Evolutionary conservation across 2,113 vertebrate genomes (phyloP), one percentile per base, ranked within the genome.

Genomic region (Helogale parvula): DNA sequence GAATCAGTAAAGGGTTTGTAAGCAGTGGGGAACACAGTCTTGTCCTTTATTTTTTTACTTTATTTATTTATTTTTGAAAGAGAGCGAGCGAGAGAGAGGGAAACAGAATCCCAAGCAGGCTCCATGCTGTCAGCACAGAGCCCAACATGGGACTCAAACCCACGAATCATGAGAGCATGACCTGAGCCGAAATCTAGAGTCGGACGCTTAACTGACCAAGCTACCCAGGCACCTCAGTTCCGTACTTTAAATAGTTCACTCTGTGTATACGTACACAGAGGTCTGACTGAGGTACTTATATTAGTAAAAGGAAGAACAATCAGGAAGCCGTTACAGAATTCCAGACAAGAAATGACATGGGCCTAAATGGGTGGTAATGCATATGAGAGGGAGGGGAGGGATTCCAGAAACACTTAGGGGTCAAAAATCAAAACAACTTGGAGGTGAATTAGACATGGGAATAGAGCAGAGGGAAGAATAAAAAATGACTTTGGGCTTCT

Each of bases 401-500:
- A 63, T 12, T 68, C 10, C 21, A 90, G 45, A 83, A 93, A 23
- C 57, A 86, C 25, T 57, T 29, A 57, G 27, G 60, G 77, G 7
- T 23, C 45, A 97, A 96, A 92, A 69, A 81, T 63, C 74, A 71
- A 86, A 84, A 80, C 7, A 21, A 85, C 41, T 54, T 92, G 31
- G 57, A 89, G 33, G 21, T 81, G 41, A n/a, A 57, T 68, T 69
- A 68, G 47, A 77, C 45, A 45, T 23, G 41, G n/a, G 45, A 88
- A 8, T 47, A 47, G 11, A 66, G 31, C n/a, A 92, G 65, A 93
- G 7, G 52, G 23, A 85, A 95, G 29, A 60, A 66, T 69, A 10
- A 82, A 83, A 74, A 93, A 45, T 45, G 41, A 60, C 23, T 52
- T 93, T 74, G 92, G 71, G 50, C 68, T 94, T 94, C 57, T 89